Evolutionary conservation across 2,113 vertebrate genomes (phyloP), one percentile per base, ranked within the genome.

Genomic region (Istiophorus platypterus): DNA sequence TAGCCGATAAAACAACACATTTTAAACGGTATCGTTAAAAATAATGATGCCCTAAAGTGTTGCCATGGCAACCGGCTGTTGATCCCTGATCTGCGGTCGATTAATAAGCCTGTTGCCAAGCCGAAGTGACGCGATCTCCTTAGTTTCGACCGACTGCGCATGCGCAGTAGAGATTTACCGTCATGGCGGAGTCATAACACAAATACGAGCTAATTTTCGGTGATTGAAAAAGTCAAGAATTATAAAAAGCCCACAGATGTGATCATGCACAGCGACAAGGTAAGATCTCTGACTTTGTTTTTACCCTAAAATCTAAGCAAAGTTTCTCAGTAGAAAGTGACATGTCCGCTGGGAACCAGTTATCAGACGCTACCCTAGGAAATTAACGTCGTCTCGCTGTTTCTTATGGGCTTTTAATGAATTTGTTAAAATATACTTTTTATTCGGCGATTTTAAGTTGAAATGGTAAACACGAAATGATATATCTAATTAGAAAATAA

Each of bases 401-500:
- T 67, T 65, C 11, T 24, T 11, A 20, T 7, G 26, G 4, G 9
- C 7, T 47, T 45, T 24, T 6, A 29, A 5, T 12, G 1, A 45
- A 15, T 3, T 17, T 17, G 42, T 45, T 54, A 15, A 15, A 4
- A 59, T 0, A 37, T 59, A 27, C 64, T n/a, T 7, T 42, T 68
- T n/a, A n/a, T 17, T 64, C 14, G 22, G 26, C 58, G 0, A 27
- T 18, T 45, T 20, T 65, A 26, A 1, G 12, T 20, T 64, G 1
- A 11, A 27, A 31, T 73, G 27, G 27, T 80, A 9, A 80, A 37
- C 39, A 54, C 5, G 10, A 26, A 11, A 11, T 24, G 18, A 10
- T 63, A 0, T 71, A 0, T 91, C 78, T 80, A n/a, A 91, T 63
- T 79, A 98, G 97, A 96, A 93, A 95, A 91, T 94, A 92, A 96